Evolutionary conservation across 2,113 vertebrate genomes (phyloP).

Genomic region (Callospermophilus lateralis): DNA sequence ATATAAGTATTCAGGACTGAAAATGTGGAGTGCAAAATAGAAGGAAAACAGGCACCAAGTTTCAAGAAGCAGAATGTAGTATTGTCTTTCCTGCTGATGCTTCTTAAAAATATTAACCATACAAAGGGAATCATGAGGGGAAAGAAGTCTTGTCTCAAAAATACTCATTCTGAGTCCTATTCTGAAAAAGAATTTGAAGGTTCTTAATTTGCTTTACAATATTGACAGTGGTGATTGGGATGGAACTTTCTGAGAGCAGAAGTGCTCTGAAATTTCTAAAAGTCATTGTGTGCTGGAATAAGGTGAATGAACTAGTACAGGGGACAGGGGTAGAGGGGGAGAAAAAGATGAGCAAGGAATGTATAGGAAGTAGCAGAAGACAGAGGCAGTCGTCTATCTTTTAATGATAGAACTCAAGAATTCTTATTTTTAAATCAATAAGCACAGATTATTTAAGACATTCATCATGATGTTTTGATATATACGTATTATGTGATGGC

Average conservation of each 20-base stretch:
- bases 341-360: not conserved
- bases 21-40: not conserved
- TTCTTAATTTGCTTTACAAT: constrained; percentile 5
- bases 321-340: not conserved
- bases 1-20: not conserved
- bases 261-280: not conserved
- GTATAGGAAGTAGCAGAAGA: not conserved
- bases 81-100: not conserved
- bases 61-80: not conserved
- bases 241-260: not conserved
- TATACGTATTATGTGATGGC: not conserved
- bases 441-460: not conserved
- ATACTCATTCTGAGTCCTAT: not conserved
- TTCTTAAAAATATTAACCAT: not conserved
- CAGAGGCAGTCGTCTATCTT: not conserved
- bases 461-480: not conserved
- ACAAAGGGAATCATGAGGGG: not conserved
- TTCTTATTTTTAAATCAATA: not conserved
- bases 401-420: not conserved
- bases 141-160: not conserved
- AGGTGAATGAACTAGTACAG: not conserved
- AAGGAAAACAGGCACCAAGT: not conserved
- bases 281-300: not conserved
- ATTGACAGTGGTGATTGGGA: not conserved
- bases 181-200: not conserved